These are phyloP conservation scores for Zoroaster sp. DNA, from an alignment of 53 echinoderm and acorn worm genomes.

Conservation along the genomic window DNA sequence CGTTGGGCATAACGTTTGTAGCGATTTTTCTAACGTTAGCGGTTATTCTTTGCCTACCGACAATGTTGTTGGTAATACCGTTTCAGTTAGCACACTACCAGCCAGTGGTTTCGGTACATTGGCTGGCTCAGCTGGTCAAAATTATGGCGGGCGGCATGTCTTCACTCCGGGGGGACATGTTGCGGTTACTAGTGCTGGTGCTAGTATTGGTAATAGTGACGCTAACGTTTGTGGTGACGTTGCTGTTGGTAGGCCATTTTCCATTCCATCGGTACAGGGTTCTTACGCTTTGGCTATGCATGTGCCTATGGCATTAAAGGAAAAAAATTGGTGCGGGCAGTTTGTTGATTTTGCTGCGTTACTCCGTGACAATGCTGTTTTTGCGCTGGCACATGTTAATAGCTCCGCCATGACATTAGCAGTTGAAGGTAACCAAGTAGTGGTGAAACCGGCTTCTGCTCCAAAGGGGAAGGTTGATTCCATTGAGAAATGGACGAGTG, in stretches of 20 bases:
- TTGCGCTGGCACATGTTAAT: neutral
- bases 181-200: no score
- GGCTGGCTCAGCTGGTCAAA: no score
- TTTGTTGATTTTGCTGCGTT: neutral
- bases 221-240: no score
- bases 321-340: neutral
- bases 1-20: no score
- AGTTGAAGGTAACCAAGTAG: neutral
- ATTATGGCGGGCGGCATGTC: no score
- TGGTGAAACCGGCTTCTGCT: neutral
- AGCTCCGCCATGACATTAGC: neutral
- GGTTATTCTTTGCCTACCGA: no score
- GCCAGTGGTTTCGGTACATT: no score
- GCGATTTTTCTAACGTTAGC: no score
- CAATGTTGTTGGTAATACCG: no score
- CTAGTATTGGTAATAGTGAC: no score
- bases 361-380: neutral
- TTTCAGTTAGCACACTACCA: no score
- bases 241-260: neutral
- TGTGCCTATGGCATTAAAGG: neutral
- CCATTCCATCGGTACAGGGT: neutral
- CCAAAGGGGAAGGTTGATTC: neutral
- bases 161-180: no score
- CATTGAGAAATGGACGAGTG: constrained; percentile 38
- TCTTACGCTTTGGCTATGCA: neutral